These are phyloP conservation scores for Pocillopora damicornis DNA, from an alignment of 64 coral and sea anemone genomes.

Conservation along the genomic window DNA sequence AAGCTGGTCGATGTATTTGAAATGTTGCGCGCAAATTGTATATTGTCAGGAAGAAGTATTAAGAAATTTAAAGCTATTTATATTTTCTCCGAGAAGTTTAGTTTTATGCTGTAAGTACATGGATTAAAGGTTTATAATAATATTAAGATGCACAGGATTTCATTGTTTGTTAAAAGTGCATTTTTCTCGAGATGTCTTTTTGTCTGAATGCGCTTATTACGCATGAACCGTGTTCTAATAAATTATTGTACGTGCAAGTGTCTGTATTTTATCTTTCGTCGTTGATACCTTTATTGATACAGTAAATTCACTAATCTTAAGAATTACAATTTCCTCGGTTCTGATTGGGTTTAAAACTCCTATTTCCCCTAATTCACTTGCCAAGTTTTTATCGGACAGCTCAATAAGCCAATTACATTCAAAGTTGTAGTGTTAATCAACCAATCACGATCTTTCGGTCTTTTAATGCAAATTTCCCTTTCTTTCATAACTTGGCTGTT, in stretches of 20 bases:
- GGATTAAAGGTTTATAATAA: neutral
- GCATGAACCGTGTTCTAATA: neutral
- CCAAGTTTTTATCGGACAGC: too few relatives aligned
- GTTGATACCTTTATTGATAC: neutral
- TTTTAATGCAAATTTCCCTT: too few relatives aligned
- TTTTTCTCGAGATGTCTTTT: neutral
- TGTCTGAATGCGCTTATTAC: neutral
- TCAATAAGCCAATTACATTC: too few relatives aligned
- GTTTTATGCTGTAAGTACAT: neutral
- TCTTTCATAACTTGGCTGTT: too few relatives aligned
- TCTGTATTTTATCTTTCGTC: neutral
- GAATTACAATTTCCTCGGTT: too few relatives aligned
- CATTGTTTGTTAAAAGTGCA: neutral
- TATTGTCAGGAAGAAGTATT: slow-evolving; percentile 8
- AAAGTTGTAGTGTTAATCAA: too few relatives aligned
- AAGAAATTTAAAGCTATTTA: slow-evolving; percentile 27
- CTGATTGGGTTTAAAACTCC: too few relatives aligned
- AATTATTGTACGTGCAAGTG: neutral
- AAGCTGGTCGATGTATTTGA: neutral
- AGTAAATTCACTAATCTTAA: neutral
- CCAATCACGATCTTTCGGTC: too few relatives aligned
- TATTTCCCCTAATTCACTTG: too few relatives aligned
- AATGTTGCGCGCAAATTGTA: neutral
- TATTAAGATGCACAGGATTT: neutral
- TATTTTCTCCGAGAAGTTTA: slow-evolving; percentile 8